Evolutionary conservation across 2,888 invertebrate genomes (phyloP).

Genomic region (Myopa tessellatipennis): DNA sequence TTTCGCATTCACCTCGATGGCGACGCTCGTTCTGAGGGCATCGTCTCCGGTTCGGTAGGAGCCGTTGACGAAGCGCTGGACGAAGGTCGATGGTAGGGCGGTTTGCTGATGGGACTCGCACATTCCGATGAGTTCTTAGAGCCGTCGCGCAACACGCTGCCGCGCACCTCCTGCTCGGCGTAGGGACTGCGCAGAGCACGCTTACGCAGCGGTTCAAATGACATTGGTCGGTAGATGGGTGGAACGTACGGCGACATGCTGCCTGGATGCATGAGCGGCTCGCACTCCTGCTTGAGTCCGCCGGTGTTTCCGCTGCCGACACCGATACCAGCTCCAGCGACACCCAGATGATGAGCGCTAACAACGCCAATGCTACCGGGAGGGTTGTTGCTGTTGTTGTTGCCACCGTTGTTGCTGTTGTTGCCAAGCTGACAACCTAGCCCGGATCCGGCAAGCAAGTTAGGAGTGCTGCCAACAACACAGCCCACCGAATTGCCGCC

Average conservation of each 20-base stretch:
- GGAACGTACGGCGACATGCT: constrained; percentile 66
- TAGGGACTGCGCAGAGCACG: constrained; percentile 72
- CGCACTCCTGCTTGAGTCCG: constrained; percentile 68
- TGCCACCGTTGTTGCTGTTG: constrained; percentile 56
- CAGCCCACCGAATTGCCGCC: constrained; percentile 55
- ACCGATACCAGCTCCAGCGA: constrained; percentile 36
- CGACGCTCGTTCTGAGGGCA: constrained; percentile 59
- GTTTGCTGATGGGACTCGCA: constrained; percentile 69
- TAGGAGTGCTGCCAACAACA: constrained; percentile 41
- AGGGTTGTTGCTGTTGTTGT: constrained; percentile 41
- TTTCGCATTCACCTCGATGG: constrained; percentile 59
- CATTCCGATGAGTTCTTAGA: constrained; percentile 68
- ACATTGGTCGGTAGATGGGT: constrained; percentile 68
- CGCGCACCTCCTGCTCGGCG: constrained; percentile 70
- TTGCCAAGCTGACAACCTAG: constrained; percentile 40
- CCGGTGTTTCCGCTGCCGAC: constrained; percentile 58
- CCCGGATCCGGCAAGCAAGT: constrained; percentile 33
- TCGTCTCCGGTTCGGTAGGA: constrained; percentile 68
- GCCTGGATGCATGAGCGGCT: constrained; percentile 67
- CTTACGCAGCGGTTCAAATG: constrained; percentile 70
- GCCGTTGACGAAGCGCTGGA: constrained; percentile 69
- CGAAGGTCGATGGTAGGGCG: constrained; percentile 66
- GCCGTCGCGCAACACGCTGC: constrained; percentile 76
- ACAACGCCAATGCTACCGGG: constrained; percentile 45
- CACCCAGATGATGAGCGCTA: constrained; percentile 41